Evolutionary conservation across 2,888 invertebrate species (phyloP), one percentile per base, ranked within the genome.

Genomic region (Bellardia bayeri): DNA sequence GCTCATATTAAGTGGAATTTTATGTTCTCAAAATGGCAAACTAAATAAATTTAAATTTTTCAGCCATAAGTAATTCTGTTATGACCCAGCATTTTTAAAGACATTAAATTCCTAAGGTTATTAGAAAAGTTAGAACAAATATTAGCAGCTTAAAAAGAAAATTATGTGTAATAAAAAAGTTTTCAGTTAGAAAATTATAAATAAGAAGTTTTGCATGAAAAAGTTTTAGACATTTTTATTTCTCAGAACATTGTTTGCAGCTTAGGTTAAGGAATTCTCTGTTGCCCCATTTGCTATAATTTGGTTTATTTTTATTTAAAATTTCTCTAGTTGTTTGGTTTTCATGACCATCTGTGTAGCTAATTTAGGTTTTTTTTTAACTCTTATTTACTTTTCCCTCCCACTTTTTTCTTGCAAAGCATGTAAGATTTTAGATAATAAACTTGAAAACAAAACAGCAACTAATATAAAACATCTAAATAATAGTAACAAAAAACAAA

Each of bases 311-410:
- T 13, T 49, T 13, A 11, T 49, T 49, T 49, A 14, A 76, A 74
- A 7, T 63, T 64, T 64, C 61, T 74, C 30, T 49, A n/a, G 42
- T 49, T 30, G 42, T 49, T 30, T 6, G 7, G 9, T 7, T 40
- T 78, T 23, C 71, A 69, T 64, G 51, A 51, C 63, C 76, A 76
- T 64, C 23, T 71, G 66, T 40, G 66, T 30, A 54, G 54, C 64
- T 40, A 14, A 40, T 40, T 66, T 40, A 16, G 56, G 8, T 64
- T 56, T 23, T 23, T 23, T 23, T 23, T 23, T 23, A 23, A 23
- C 23, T 23, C 23, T 23, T 23, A 54, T 40, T 13, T 51, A 37
- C 9, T n/a, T 30, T 23, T 45, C 40, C 63, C 37, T 63, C 63
- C 63, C n/a, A 63, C 63, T 11, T 75, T 33, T 13, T 30, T n/a